Base-by-base conservation (phyloP, 2,797 vertebrate species). In the Pitangus sulphuratus region DNA sequence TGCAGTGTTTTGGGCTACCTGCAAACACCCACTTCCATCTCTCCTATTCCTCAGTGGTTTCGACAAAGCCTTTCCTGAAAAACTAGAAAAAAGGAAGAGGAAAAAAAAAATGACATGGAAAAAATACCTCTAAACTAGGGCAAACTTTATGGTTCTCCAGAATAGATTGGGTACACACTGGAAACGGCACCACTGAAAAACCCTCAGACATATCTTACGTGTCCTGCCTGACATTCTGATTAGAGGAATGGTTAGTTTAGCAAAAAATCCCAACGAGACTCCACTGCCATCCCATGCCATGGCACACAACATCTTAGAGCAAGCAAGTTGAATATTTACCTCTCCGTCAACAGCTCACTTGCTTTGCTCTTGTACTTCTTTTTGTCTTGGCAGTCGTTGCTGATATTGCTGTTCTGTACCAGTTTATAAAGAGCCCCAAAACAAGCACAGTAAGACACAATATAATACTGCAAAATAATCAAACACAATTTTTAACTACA, bases 71-170 rank as follows among this genome's bases (percentile, higher is more conserved):
- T 71, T 53, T 30, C 56, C 9, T 6, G 7, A 6, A 28, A 39
- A 9, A 50, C 2, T 3, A 15, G 6, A 4, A 18, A 26, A 7
- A 7, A 3, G 4, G 12, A 21, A 8, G 7, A 5, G 1, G 11
- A 4, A 4, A 4, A 2, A 4, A 2, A 9, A 24, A 20, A 11
- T 12, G 1, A 1, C 9, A 7, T 1, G 6, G 8, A 16, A 64
- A 20, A 33, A 3, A 4, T 5, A 12, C 2, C 18, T 51, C 26
- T 47, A 9, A 30, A 35, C 15, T 25, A 47, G 13, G 25, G 10
- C 4, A 42, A 77, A 12, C 11, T 62, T 62, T 74, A 26, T 45
- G 24, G 21, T 50, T 56, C 31, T 89, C 17, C 45, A 60, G 28
- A 30, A 37, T 9, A 21, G 10, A 39, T 35, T 37, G 37, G 39